These are phyloP conservation scores for Eretmocerus hayati DNA, from an alignment of 2,888 invertebrate genomes.

Conservation along the genomic window DNA sequence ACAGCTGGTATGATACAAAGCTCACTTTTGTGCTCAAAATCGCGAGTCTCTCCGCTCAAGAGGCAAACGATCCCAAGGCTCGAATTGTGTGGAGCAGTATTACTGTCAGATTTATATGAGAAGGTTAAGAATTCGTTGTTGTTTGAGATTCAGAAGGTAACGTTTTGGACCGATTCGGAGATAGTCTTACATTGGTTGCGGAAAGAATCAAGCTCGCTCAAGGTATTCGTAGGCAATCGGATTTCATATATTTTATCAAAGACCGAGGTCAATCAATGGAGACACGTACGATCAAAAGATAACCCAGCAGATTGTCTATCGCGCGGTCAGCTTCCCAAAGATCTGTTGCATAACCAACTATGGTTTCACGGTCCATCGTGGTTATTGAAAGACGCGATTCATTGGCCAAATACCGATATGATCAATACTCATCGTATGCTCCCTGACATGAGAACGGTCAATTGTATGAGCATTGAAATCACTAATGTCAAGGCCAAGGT, in stretches of 20 bases:
- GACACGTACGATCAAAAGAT: background rate
- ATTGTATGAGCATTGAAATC: background rate
- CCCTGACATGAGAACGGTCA: background rate
- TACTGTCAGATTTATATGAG: background rate
- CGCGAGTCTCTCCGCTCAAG: background rate
- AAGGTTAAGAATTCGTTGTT: background rate
- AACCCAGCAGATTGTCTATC: slow-evolving; percentile 1
- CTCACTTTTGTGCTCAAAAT: slow-evolving; percentile 11
- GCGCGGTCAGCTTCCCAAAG: background rate
- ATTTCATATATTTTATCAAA: background rate
- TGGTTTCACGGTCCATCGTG: slow-evolving; percentile 22
- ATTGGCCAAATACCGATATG: background rate
- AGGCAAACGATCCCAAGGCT: background rate
- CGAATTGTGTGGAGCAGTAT: background rate
- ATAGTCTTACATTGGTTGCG: slow-evolving; percentile 1
- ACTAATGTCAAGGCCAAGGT: no score
- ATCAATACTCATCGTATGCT: background rate
- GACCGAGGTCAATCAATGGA: background rate
- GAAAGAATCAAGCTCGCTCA: background rate
- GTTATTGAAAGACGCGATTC: background rate
- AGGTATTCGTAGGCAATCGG: background rate
- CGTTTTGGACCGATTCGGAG: background rate
- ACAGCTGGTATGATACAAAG: background rate
- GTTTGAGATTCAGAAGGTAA: background rate
- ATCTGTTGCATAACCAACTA: slow-evolving; percentile 1